Evolutionary conservation across 2,888 invertebrate genomes (phyloP).

Genomic region (Amphipoea oculea): DNA sequence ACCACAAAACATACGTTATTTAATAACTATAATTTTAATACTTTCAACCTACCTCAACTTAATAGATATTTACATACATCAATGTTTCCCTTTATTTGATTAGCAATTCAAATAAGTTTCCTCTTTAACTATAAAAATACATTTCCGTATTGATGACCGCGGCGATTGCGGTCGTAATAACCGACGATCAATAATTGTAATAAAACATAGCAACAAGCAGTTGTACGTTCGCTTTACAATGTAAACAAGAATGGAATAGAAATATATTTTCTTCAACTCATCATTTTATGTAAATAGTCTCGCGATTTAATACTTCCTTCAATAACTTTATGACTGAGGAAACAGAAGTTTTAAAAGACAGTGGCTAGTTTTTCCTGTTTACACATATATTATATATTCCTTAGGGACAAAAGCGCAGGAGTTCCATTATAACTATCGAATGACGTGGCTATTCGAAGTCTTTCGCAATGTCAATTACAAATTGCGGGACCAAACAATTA

Average conservation of each 20-base stretch:
- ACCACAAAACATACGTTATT: not conserved
- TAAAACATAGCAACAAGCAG: conserved; percentile 41
- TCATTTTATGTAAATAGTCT: conserved; percentile 63
- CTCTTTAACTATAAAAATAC: conserved; percentile 49
- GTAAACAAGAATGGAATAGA: conserved; percentile 63
- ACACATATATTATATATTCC: too few species aligned
- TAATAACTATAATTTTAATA: conserved; percentile 10
- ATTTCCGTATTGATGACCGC: conserved; percentile 64
- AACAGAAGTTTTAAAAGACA: conserved; percentile 36
- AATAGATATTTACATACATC: conserved; percentile 32
- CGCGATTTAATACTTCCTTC: conserved; percentile 60
- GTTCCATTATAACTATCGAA: not conserved
- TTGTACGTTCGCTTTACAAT: conserved; percentile 47
- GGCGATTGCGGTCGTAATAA: conserved; percentile 50
- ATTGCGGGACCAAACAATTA: not conserved
- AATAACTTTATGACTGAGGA: conserved; percentile 55
- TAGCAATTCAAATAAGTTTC: conserved; percentile 62
- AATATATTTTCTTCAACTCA: conserved; percentile 64
- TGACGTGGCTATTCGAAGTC: not conserved
- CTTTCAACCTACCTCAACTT: conserved; percentile 60
- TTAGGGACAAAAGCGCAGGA: not conserved
- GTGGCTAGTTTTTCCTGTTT: conserved; percentile 1
- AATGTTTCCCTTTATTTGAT: conserved; percentile 49
- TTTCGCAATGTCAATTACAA: not conserved
- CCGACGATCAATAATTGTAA: conserved; percentile 57